Conservation (phyloP, 2,888 invertebrate species). For the Crocallis elinguaria region DNA sequence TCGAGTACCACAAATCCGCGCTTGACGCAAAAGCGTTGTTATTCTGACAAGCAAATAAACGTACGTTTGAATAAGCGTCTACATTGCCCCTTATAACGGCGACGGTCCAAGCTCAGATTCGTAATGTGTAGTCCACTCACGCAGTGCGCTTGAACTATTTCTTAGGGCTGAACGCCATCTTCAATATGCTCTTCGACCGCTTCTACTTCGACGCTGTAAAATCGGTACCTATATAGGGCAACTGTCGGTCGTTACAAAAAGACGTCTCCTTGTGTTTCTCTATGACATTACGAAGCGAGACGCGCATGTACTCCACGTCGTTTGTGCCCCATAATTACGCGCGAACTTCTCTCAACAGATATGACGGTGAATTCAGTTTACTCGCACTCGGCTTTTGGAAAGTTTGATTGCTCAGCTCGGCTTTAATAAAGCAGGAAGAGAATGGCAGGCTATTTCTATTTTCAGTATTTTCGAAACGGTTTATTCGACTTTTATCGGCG, state of each 20-base stretch:
- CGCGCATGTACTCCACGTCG: constrained; percentile 9
- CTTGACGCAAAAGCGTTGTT: too few relatives aligned
- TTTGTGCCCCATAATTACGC: constrained; percentile 22
- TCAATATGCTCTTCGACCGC: too few relatives aligned
- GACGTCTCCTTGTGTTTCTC: background rate
- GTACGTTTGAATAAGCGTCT: too few relatives aligned
- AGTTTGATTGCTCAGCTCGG: constrained; percentile 14
- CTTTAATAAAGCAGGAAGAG: constrained; percentile 4
- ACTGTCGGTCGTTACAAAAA: background rate
- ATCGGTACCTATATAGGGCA: background rate
- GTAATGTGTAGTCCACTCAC: too few relatives aligned
- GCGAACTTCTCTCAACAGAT: constrained; percentile 13
- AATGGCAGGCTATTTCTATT: background rate
- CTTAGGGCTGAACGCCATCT: too few relatives aligned
- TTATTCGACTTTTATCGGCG: background rate
- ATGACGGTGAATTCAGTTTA: constrained; percentile 7
- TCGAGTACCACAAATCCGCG: too few relatives aligned
- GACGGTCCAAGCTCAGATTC: too few relatives aligned
- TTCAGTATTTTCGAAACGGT: background rate
- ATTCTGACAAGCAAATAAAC: too few relatives aligned
- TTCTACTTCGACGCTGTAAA: background rate
- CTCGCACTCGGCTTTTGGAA: constrained; percentile 6
- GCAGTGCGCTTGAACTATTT: too few relatives aligned
- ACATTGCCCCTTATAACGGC: too few relatives aligned
- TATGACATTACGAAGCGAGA: constrained; percentile 8